Conservation (phyloP, 1,140 invertebrate genomes). For the Helicoverpa armigera region DNA sequence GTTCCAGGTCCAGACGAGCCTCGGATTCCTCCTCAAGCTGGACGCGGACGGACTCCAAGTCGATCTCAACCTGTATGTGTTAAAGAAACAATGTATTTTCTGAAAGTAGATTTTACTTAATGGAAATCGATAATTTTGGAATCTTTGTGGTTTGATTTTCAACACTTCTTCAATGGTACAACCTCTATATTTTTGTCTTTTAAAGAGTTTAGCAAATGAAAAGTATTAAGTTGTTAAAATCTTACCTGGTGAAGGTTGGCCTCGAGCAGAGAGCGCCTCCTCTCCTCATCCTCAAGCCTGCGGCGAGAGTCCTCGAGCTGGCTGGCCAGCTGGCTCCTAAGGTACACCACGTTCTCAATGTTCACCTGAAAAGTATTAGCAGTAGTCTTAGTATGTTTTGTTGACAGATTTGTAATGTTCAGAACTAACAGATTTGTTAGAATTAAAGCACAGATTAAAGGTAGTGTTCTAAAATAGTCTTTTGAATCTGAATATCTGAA, state of each 20-base stretch:
- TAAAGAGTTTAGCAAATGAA: neutral
- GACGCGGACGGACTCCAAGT: constrained; percentile 96
- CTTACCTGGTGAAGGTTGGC: constrained; percentile 93
- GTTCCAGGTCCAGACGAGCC: constrained; percentile 97
- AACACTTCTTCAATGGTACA: too few species aligned
- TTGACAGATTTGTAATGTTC: neutral
- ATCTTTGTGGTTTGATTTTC: neutral
- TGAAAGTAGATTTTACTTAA: neutral
- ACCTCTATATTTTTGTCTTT: neutral
- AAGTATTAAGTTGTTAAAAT: neutral
- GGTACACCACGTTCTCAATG: constrained; percentile 96
- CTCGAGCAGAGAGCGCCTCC: constrained; percentile 95
- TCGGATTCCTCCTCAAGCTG: constrained; percentile 98
- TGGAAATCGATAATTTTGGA: neutral
- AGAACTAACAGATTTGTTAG: too few species aligned
- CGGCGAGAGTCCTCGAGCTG: constrained; percentile 97
- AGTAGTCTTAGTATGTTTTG: neutral
- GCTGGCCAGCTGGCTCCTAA: constrained; percentile 94
- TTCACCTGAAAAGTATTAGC: constrained; percentile 88
- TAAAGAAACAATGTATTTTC: neutral
- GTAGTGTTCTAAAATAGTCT: too few species aligned
- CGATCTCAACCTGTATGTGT: constrained; percentile 91
- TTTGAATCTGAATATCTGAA: too few species aligned
- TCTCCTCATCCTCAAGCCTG: constrained; percentile 97
- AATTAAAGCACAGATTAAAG: too few species aligned